These are phyloP conservation scores for Solenodon paradoxus DNA, from an alignment of 2,113 vertebrate genomes.

Conservation along the genomic window DNA sequence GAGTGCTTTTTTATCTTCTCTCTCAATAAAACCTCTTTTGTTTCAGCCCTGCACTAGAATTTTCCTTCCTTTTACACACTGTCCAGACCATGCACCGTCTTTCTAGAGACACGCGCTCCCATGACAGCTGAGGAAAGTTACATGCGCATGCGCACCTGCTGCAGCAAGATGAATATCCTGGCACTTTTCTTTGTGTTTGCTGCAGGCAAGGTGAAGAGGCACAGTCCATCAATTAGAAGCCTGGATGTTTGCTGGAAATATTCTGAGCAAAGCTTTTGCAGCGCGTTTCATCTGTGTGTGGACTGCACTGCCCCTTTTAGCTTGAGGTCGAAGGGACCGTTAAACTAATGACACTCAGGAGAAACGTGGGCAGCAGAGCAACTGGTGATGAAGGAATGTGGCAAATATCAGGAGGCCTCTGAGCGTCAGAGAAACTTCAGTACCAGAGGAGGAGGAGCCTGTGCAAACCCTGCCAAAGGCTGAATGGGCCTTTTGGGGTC, in stretches of 20 bases:
- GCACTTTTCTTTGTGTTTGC: background rate
- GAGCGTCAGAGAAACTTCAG: background rate
- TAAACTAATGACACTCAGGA: background rate
- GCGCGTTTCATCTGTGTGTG: background rate
- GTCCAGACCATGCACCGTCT: too few relatives aligned
- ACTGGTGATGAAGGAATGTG: background rate
- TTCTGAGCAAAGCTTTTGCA: background rate
- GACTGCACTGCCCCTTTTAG: background rate
- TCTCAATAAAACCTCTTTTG: too few relatives aligned
- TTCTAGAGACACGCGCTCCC: too few relatives aligned
- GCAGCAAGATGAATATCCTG: background rate
- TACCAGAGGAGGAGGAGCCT: background rate
- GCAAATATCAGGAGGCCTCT: background rate
- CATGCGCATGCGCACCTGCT: too few relatives aligned
- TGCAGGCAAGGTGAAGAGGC: background rate
- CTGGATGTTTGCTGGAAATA: background rate
- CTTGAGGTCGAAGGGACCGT: background rate
- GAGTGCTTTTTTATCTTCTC: too few relatives aligned
- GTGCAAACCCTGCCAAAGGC: background rate
- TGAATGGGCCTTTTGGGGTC: background rate
- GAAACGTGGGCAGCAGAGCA: background rate
- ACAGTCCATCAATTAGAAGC: background rate
- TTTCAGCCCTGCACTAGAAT: too few relatives aligned
- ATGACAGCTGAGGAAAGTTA: too few relatives aligned
- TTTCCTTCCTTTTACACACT: too few relatives aligned